Evolutionary conservation across 1,140 invertebrate genomes (phyloP), one percentile per base, ranked within the genome.

Genomic region (Lamellibrachia luymesi): DNA sequence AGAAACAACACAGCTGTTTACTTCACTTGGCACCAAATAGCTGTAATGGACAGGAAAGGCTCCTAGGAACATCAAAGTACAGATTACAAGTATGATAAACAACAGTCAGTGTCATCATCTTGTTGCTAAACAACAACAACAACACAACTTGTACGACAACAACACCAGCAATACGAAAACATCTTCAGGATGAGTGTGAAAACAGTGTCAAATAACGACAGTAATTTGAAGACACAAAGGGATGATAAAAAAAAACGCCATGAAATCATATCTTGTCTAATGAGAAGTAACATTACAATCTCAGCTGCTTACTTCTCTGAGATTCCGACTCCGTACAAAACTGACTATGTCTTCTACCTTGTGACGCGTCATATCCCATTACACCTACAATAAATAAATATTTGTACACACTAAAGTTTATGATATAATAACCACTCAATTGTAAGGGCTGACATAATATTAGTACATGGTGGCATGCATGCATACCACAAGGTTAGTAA

Each of bases 21-120:
- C 64, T 6, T 22, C 64, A 80, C 4, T 80, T 80, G 38, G 38
- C 64, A 80, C 64, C 5, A 22, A 80, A 2, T 38, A 10, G 13
- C 4, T 80, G 64, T 17, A 80, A 91, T 22, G n/a, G 92, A 52
- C 89, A 93, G 13, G 91, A 90, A 38, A 91, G 38, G 93, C 93
- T 92, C 90, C 90, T 92, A 93, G 92, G 38, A 51, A 91, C 90
- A n/a, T 38, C 92, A 91, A 90, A 90, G 80, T 49, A 50, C 25
- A 27, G 91, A 4, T 17, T 92, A 92, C 50, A 50, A 92, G 50
- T 51, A 6, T 92, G 49, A 92, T 25, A 91, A 91, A 92, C 22
- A 51, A 91, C 90, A 38, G 38, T 38, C 38, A 38, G 38, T 38
- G 38, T 56, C 52, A 56, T 56, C 52, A 56, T 56, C 52, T 56